phyloP scores from a whole-genome alignment of 2,888 invertebrate genomes.

The Chrysina gloriosa region DNA sequence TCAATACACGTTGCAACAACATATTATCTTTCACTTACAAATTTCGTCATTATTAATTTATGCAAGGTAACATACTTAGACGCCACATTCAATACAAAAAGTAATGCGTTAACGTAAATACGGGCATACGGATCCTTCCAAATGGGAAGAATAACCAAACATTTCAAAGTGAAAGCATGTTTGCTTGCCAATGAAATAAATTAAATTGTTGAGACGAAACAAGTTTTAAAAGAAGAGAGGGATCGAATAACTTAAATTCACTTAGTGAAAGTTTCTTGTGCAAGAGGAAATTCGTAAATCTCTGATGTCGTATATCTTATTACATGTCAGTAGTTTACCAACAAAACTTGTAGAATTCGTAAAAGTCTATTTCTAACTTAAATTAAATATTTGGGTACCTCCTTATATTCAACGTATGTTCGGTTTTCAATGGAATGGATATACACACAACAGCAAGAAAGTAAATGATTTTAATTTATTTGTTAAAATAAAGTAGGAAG shows the following conservation, averaged over 20 bases:
- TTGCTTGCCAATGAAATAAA: not conserved
- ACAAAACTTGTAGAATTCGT: conserved; percentile 1
- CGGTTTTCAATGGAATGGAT: too few species aligned
- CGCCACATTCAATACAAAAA: too few species aligned
- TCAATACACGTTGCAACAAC: too few species aligned
- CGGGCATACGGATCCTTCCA: not conserved
- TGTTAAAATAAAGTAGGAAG: too few species aligned
- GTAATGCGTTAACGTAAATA: too few species aligned
- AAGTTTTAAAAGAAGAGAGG: not conserved
- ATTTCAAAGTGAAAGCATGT: not conserved
- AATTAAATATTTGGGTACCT: not conserved
- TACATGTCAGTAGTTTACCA: conserved; percentile 11
- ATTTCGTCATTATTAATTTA: too few species aligned
- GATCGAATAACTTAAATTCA: conserved; percentile 26
- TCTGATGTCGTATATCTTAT: conserved; percentile 23
- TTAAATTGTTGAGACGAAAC: conserved; percentile 13
- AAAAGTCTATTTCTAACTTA: conserved; percentile 3
- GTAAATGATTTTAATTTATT: too few species aligned
- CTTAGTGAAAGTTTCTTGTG: conserved; percentile 16
- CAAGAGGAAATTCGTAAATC: not conserved
- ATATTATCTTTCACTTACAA: too few species aligned
- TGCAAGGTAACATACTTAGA: too few species aligned
- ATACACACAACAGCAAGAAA: too few species aligned
- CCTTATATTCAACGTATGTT: not conserved
- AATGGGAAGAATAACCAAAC: not conserved